Evolutionary conservation across 1,140 invertebrate genomes (phyloP), one percentile per base, ranked within the genome.

Genomic region (Ceratosolen fusciceps): DNA sequence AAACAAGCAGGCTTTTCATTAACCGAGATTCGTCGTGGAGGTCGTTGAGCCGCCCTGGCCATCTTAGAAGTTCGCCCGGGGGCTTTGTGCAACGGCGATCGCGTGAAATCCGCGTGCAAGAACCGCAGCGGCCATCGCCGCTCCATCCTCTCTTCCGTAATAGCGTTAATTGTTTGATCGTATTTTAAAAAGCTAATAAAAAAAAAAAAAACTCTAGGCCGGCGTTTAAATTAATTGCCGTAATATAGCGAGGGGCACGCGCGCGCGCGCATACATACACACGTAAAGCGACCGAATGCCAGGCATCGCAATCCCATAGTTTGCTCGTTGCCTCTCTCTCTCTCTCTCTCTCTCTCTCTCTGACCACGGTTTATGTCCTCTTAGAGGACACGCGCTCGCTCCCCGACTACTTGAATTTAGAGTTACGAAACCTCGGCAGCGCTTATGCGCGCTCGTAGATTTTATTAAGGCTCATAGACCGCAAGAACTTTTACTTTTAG

Each of bases 171-270:
- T n/a, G n/a, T n/a, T 79, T 74, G 71, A 79, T 79, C 72, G 72
- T 74, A 79, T 74, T 74, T 79, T 70, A 74, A 79, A 74, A 79
- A 70, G 78, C 60, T 24, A 74, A 70, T 79, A 74, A 79, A 68
- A 79, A 74, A 58, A 49, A 39, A 47, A 21, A 24, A 21, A 21
- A 9, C 9, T 37, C 47, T 14, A 16, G 0, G 10, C 21, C 26
- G 31, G 62, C 73, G 78, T 75, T 80, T 75, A 80, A 80, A 80
- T 80, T 75, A 80, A 80, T 80, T 75, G 78, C 72, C 47, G 58
- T 29, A 12, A 56, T 56, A 52, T 74, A 60, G 56, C 31, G 21
- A 62, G 31, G 19, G 14, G 24, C 54, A 14, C 60, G 4, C 29
- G 10, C 8, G 24, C 29, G 16, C 24, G 26, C 54, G 31, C 14